These are phyloP conservation scores for Mesitornis unicolor DNA, from an alignment of 2,113 vertebrate genomes.

Conservation along the genomic window DNA sequence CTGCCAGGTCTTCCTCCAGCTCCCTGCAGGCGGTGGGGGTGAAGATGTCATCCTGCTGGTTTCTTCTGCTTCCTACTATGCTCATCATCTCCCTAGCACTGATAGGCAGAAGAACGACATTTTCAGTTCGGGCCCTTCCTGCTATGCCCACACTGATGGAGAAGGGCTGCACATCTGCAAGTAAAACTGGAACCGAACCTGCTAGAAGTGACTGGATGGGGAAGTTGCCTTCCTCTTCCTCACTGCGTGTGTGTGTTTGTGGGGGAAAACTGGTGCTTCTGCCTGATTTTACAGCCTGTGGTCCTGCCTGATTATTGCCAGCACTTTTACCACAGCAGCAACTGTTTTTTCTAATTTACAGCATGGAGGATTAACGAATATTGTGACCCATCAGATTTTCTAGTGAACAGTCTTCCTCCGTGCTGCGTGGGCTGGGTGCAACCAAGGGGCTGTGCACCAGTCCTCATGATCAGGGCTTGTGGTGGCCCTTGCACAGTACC, in stretches of 20 bases:
- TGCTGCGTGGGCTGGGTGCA: background rate
- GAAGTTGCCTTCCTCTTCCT: background rate
- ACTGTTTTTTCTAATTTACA: background rate
- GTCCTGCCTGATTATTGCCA: background rate
- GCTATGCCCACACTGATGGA: too few species aligned
- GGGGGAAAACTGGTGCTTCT: background rate
- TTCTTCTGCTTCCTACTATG: background rate
- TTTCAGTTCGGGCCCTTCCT: background rate
- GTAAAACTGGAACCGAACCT: background rate
- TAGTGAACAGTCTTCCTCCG: background rate
- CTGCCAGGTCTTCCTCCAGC: background rate
- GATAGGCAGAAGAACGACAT: background rate
- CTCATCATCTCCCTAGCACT: background rate
- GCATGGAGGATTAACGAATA: background rate
- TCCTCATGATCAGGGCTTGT: fast-evolving
- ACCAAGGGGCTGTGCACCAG: too few species aligned
- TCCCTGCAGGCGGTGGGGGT: background rate
- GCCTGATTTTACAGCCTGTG: background rate
- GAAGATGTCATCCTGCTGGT: background rate
- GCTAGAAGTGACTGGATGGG: background rate
- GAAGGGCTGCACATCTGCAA: background rate
- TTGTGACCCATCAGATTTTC: background rate
- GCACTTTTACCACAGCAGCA: background rate
- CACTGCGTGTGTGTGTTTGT: background rate
- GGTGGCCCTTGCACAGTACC: background rate